These are phyloP conservation scores for Martes martes DNA, from an alignment of 2,113 vertebrate species.

Conservation along the genomic window DNA sequence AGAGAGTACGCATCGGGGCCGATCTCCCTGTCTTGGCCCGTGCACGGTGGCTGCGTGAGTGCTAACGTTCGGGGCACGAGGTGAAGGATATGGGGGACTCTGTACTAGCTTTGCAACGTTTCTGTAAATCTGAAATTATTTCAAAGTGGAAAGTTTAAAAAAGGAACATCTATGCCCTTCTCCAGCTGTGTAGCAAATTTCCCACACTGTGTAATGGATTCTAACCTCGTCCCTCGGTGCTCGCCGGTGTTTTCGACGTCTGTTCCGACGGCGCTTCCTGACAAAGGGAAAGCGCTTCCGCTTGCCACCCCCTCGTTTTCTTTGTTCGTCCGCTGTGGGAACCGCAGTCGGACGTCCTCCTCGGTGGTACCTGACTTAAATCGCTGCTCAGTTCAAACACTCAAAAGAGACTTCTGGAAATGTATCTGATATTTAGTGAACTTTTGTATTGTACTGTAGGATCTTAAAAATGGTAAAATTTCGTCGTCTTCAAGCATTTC, in stretches of 20 bases:
- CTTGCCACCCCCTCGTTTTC: not conserved
- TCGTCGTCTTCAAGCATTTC: not conserved
- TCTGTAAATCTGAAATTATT: not conserved
- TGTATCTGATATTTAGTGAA: not conserved
- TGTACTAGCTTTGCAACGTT: not conserved
- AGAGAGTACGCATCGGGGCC: rapidly evolving
- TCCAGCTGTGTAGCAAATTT: not conserved
- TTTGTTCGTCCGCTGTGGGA: not conserved
- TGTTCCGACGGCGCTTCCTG: rapidly evolving
- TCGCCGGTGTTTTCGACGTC: rapidly evolving
- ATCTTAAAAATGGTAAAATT: not conserved
- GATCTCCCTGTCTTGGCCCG: not conserved
- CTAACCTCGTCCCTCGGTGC: not conserved
- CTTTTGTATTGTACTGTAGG: not conserved
- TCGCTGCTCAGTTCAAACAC: not conserved
- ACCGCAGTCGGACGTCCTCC: not conserved
- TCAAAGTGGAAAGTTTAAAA: not conserved
- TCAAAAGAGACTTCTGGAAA: not conserved
- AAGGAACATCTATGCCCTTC: not conserved
- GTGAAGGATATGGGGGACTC: not conserved
- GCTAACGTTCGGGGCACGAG: not conserved
- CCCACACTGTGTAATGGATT: not conserved
- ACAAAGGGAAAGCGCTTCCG: not conserved
- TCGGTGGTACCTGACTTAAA: not conserved
- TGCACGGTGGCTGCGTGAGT: rapidly evolving